Evolutionary conservation across 2,113 vertebrate genomes (phyloP), one percentile per base, ranked within the genome.

Genomic region (Mirounga angustirostris): DNA sequence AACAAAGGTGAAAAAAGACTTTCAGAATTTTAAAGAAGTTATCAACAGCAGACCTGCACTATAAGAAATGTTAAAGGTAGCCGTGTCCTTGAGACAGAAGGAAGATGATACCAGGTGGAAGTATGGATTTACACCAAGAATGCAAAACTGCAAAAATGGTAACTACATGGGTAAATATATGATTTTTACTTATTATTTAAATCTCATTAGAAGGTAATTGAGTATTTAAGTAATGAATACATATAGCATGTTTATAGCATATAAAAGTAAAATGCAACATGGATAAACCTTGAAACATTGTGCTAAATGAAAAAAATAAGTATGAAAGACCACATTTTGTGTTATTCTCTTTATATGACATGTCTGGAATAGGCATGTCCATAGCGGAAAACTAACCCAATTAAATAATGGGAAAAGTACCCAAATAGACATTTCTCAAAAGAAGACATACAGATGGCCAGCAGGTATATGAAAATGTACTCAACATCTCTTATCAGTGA

Each of bases 171-270:
- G 19, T 19, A 65, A 58, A n/a, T 71, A 6, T 69, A 26, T 94
- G 69, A 76, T 58, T 65, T 95, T 71, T 91, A 65, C 15, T 52
- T 84, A 91, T 22, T 83, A 91, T 28, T 78, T 91, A 86, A 69
- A 24, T 43, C 21, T 87, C 21, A 82, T 91, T 65, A 82, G 67
- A 69, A 58, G 11, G 14, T 40, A 81, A 73, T 58, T 67, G n/a
- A 30, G 26, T n/a, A 14, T 33, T 67, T 67, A 96, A 67, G 58
- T 87, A 79, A 78, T 93, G 43, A 46, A 46, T 58, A 61, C 26
- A 21, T 36, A 22, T 18, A 63, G 22, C 83, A 18, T 4, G 19
- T n/a, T 80, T 74, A 92, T 71, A 46, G 40, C 24, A 79, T 43
- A 26, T 63, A 74, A 50, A 83, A 91, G 24, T 94, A 73, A 91